Evolutionary conservation across 2,888 invertebrate genomes (phyloP).

Genomic region (Monochamus alternatus): DNA sequence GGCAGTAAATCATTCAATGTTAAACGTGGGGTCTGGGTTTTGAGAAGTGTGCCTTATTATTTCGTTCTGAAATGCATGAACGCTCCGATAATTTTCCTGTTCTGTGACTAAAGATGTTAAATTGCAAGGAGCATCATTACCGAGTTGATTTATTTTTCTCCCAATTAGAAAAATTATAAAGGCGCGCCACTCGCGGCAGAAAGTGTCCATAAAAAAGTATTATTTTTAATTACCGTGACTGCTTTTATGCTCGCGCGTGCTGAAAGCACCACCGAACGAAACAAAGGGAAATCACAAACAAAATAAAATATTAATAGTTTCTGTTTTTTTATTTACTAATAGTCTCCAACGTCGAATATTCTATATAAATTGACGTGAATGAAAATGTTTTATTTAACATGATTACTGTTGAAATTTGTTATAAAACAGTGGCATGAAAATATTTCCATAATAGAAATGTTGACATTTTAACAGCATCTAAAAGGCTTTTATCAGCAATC

Average conservation of each 20-base stretch:
- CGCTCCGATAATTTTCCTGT: conserved; percentile 58
- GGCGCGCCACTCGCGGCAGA: background rate
- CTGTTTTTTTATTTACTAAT: background rate
- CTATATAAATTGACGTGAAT: too few relatives aligned
- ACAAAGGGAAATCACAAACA: background rate
- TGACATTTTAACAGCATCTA: too few relatives aligned
- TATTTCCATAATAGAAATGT: too few relatives aligned
- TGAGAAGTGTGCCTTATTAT: conserved; percentile 56
- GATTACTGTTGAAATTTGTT: too few relatives aligned
- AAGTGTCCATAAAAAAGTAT: background rate
- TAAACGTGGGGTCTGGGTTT: conserved; percentile 49
- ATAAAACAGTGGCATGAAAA: too few relatives aligned
- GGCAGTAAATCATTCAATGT: conserved; percentile 44
- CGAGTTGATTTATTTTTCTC: conserved; percentile 22
- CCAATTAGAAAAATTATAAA: conserved; percentile 23
- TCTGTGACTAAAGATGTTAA: conserved; percentile 44
- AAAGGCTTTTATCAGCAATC: too few relatives aligned
- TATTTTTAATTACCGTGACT: conserved; percentile 22
- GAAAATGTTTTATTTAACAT: too few relatives aligned
- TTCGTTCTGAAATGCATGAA: conserved; percentile 54
- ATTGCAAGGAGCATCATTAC: conserved; percentile 35
- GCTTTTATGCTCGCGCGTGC: background rate
- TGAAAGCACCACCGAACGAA: background rate
- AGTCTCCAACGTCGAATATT: too few relatives aligned
- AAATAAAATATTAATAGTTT: background rate